Conservation (phyloP, 2,888 invertebrate species). For the Lamellibrachia satsuma region DNA sequence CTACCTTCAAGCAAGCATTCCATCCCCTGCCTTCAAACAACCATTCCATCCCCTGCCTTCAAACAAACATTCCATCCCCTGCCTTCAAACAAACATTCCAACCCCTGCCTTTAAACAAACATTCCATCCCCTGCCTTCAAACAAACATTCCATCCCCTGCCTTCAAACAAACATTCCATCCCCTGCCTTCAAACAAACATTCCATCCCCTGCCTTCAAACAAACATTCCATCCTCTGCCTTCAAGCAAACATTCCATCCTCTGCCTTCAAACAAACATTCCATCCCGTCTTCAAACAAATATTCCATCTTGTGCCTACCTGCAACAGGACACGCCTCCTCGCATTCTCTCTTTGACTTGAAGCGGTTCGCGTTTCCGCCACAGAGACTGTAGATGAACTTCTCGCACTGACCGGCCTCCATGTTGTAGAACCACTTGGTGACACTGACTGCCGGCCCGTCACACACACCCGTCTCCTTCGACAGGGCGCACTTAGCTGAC, state of each 20-base stretch:
- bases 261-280: not conserved
- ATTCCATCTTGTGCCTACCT: slow-evolving; percentile 27
- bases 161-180: not conserved
- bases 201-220: not conserved
- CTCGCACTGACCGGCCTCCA: slow-evolving; percentile 37
- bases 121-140: not conserved
- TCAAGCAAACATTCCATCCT: no score
- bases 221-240: not conserved
- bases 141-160: no score
- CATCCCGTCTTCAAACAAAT: not conserved
- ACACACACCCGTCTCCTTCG: slow-evolving; percentile 48
- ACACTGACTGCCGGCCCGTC: slow-evolving; percentile 20
- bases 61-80: not conserved
- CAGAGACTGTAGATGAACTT: slow-evolving; percentile 43
- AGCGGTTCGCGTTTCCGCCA: slow-evolving; percentile 41
- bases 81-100: not conserved
- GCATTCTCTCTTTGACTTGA: slow-evolving; percentile 32
- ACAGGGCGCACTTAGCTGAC: slow-evolving; percentile 45
- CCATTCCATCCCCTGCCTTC: not conserved
- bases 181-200: not conserved
- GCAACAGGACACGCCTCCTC: slow-evolving; percentile 27
- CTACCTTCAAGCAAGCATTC: not conserved
- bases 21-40: not conserved
- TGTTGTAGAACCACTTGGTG: slow-evolving; percentile 42
- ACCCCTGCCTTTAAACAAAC: not conserved